Conservation (phyloP, 2,797 vertebrate genomes). For the Siniperca obscura region DNA sequence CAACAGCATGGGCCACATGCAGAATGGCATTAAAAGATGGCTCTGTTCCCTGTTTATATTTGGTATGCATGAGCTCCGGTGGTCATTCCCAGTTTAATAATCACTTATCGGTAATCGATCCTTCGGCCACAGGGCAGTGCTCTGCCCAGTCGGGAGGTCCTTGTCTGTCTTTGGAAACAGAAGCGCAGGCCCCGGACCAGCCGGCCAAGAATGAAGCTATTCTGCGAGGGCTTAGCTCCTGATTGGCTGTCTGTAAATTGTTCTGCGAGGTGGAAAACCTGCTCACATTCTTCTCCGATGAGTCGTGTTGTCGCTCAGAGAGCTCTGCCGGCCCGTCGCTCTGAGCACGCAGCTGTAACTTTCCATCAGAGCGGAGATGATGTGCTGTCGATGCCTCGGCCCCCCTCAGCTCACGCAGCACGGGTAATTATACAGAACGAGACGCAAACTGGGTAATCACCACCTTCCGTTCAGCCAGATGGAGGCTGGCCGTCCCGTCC, state of each 20-base stretch:
- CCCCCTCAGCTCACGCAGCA: conserved; percentile 19
- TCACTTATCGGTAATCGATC: conserved; percentile 3
- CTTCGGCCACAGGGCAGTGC: neutral
- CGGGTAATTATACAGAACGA: conserved; percentile 44
- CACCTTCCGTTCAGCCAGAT: conserved; percentile 15
- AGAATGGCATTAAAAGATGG: neutral
- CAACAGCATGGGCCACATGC: neutral
- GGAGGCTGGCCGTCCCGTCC: neutral
- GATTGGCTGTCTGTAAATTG: conserved; percentile 67
- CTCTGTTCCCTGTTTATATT: neutral
- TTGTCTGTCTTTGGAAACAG: conserved; percentile 44
- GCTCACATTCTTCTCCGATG: conserved; percentile 74
- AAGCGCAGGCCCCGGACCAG: conserved; percentile 11
- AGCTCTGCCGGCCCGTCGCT: conserved; percentile 9
- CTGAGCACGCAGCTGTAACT: conserved; percentile 38
- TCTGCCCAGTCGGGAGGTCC: conserved; percentile 21
- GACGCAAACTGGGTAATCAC: conserved; percentile 23
- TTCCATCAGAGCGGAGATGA: conserved; percentile 53
- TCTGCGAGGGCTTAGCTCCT: conserved; percentile 64
- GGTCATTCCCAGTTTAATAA: conserved; percentile 11
- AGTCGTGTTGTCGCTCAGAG: conserved; percentile 50
- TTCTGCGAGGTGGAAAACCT: conserved; percentile 72
- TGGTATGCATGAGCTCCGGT: neutral
- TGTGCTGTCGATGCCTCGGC: neutral
- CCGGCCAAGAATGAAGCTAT: conserved; percentile 59